Evolutionary conservation across 1,140 invertebrate species (phyloP), one percentile per base, ranked within the genome.

Genomic region (Calliopsis andreniformis): DNA sequence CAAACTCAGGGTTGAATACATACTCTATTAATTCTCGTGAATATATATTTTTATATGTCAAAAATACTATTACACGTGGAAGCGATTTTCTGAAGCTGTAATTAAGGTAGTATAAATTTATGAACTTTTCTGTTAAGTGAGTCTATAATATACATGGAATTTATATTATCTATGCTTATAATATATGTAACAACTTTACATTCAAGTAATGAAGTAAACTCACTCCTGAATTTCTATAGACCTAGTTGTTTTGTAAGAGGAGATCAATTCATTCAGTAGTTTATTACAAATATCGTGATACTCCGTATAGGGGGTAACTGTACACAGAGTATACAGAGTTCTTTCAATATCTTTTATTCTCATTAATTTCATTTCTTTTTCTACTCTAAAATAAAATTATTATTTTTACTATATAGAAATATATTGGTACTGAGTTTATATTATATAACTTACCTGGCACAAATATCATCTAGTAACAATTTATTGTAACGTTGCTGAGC

Each of bases 281-380:
- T 83, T 79, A 16, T 91, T 10, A 71, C 91, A 94, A 16, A 94
- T 49, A 18, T 88, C 49, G 23, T 67, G 66, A 0, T 58, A 18
- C n/a, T 35, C 12, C 25, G 30, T 30, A 7, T 0, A 0, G 0
- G 71, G 71, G 16, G 39, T n/a, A 25, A 75, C 3, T 39, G 20
- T 20, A 66, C 28, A 56, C n/a, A 94, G 87, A 2, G 88, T 86
- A 68, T 93, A 91, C 5, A 93, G 77, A 2, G 95, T 86, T 71
- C 94, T 90, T 88, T 95, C 95, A 12, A 95, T 85, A 78, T 95
- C 95, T 89, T 95, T 95, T 0, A 95, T 56, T 63, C 94, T 91
- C 0, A 91, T 83, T 1, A 64, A 30, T 3, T 88, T 45, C 2
- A 92, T 18, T 67, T 90, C 71, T 0, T 81, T 70, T 56, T 78